phyloP scores from a whole-genome alignment of 2,888 invertebrate genomes.

The Camptogramma bilineatum region DNA sequence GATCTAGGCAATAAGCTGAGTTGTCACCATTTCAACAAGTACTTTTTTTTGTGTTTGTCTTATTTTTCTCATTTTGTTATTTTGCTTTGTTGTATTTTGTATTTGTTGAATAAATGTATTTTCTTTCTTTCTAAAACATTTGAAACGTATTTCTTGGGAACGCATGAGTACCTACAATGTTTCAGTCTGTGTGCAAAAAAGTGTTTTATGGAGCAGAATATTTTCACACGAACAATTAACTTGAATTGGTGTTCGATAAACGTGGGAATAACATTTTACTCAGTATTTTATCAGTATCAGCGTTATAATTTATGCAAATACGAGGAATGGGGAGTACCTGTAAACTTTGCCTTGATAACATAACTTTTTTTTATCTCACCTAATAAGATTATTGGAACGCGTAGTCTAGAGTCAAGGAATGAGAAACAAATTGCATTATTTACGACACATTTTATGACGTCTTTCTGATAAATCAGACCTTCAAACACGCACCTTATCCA shows the following conservation, averaged over 20 bases:
- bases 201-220: not conserved
- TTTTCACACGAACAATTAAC: conserved; percentile 44
- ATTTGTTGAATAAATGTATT: too few species aligned
- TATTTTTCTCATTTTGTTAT: too few species aligned
- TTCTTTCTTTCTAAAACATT: too few species aligned
- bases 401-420: not conserved
- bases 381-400: not conserved
- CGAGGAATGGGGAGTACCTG: not conserved
- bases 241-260: conserved; percentile 36
- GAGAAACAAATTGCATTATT: conserved; percentile 4
- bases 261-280: conserved; percentile 44
- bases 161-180: conserved; percentile 13
- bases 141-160: not conserved
- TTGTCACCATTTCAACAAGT: too few species aligned
- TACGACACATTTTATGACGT: conserved; percentile 13
- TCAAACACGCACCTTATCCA: conserved; percentile 55
- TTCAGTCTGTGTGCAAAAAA: conserved; percentile 30
- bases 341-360: not conserved
- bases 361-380: not conserved
- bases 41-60: too few species aligned
- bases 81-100: too few species aligned
- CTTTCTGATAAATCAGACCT: conserved; percentile 5
- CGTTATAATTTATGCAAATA: conserved; percentile 17
- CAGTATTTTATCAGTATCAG: conserved; percentile 6
- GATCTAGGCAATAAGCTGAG: too few species aligned